Base-by-base conservation (phyloP, 2,888 invertebrate genomes). In the Actias luna region DNA sequence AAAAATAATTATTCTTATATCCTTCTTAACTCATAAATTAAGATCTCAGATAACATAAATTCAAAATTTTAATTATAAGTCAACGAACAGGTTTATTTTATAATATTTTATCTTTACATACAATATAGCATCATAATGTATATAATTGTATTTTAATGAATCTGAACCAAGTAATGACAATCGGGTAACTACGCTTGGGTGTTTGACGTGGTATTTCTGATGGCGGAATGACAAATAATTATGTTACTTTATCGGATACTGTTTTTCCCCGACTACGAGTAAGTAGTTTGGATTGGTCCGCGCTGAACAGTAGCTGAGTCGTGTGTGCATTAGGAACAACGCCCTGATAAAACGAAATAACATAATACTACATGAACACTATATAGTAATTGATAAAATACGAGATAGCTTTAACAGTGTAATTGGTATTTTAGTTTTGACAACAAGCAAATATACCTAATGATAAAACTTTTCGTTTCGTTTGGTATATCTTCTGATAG, bases 151-250 rank as follows among this genome's bases (percentile, higher is more conserved):
- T n/a, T 42, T 42, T 42, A 18, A 42, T n/a, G 42, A 8, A 42
- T 18, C 42, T 42, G 8, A 42, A 7, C 33, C n/a, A 42, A 18
- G 1, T 42, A 1, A 18, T 18, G 8, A 18, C 42, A 18, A 5
- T n/a, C 18, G 42, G n/a, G 18, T 42, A 42, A 42, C 5, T 42
- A 0, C 18, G 42, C 42, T 18, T 42, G n/a, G 27, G 25, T 25
- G 25, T 14, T 27, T 22, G 16, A 71, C 69, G 74, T 66, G 66
- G 63, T 68, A 67, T 67, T 63, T 64, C 66, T 62, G 66, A 72
- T 79, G 77, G 79, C 73, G 65, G 66, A 73, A 71, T 76, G 77
- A 75, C 77, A 79, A 76, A 71, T 70, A 70, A 72, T 74, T 69
- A 65, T 69, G 57, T 67, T 58, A 58, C 58, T 33, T 52, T 16